These are phyloP conservation scores for Oophaga pumilio DNA, from an alignment of 2,113 vertebrate species.

Conservation along the genomic window DNA sequence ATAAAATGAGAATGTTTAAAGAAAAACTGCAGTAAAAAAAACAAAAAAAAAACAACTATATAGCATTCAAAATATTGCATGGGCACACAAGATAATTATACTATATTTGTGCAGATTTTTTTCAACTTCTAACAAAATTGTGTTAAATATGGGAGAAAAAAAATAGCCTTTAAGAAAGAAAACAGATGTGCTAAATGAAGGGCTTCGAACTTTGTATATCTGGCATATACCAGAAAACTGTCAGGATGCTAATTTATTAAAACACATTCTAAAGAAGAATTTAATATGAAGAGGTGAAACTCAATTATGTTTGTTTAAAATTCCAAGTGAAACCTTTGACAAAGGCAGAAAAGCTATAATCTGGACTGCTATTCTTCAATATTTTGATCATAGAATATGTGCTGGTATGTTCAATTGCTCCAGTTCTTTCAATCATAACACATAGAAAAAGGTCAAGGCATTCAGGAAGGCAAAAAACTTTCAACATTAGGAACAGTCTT, in stretches of 20 bases:
- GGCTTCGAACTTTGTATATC: neutral
- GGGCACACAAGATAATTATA: neutral
- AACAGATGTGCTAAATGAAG: conserved; percentile 29
- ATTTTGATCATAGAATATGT: conserved; percentile 15
- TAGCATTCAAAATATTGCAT: no score
- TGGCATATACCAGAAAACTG: conserved; percentile 31
- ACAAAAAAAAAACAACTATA: neutral
- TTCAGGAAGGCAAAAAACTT: conserved; percentile 37
- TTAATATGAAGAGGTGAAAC: conserved; percentile 26
- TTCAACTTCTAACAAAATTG: neutral
- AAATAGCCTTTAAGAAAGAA: neutral
- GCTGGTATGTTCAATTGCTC: conserved; percentile 28
- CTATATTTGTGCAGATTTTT: neutral
- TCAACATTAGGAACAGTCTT: conserved; percentile 36
- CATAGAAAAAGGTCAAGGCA: conserved; percentile 41
- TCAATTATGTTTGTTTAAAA: conserved; percentile 33
- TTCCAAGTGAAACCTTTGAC: conserved; percentile 16
- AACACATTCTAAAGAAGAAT: conserved; percentile 28
- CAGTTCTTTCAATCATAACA: conserved; percentile 35
- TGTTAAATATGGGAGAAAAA: neutral
- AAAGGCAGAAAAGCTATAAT: conserved; percentile 8
- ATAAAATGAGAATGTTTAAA: no score
- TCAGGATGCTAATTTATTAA: conserved; percentile 30
- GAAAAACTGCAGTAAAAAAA: neutral
- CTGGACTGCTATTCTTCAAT: conserved; percentile 4